These are phyloP conservation scores for Crocuta crocuta DNA, from an alignment of 2,113 vertebrate genomes.

Conservation along the genomic window DNA sequence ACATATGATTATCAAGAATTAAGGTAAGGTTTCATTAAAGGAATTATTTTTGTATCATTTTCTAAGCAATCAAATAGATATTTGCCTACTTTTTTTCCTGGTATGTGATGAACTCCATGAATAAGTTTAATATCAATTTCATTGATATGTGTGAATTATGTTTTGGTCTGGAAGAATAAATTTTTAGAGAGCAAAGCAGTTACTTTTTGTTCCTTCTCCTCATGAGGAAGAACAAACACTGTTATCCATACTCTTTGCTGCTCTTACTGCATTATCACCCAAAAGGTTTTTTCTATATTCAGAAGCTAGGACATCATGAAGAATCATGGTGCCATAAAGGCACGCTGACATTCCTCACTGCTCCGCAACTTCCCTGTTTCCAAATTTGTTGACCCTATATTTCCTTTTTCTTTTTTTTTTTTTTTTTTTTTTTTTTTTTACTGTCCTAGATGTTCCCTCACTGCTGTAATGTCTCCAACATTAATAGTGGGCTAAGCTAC, in stretches of 20 bases:
- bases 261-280: background rate
- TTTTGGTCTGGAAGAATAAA: background rate
- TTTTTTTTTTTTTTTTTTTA: background rate
- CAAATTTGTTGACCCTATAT: background rate
- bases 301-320: background rate
- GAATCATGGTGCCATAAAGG: background rate
- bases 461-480: background rate
- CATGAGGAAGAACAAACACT: background rate
- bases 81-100: background rate
- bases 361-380: background rate
- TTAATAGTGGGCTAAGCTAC: background rate
- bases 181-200: background rate
- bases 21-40: background rate
- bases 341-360: background rate
- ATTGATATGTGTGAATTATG: background rate
- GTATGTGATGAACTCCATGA: background rate
- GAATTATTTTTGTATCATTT: background rate
- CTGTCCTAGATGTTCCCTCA: background rate
- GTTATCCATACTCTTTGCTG: background rate
- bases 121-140: background rate
- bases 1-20: background rate
- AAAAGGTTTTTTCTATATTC: background rate
- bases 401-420: background rate
- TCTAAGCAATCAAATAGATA: background rate
- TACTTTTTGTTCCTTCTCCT: background rate